phyloP scores from a whole-genome alignment of 2,113 vertebrate species.

The Candoia aspera region DNA sequence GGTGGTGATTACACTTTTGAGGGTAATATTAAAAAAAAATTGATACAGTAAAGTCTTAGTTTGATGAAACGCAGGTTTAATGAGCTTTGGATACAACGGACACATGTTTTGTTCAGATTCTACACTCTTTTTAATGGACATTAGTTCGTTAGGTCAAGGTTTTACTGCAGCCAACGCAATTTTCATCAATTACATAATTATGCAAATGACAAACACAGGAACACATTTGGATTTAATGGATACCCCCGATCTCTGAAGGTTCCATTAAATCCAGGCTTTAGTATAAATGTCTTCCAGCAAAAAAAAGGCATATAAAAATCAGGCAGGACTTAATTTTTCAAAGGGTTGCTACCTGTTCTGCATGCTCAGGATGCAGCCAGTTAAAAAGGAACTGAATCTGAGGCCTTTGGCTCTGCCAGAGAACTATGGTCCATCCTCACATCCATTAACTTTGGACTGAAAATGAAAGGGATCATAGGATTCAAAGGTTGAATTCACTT shows the following conservation, averaged over 20 bases:
- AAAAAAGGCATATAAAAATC: background rate
- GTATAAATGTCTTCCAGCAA: background rate
- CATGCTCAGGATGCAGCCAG: background rate
- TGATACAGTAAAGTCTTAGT: background rate
- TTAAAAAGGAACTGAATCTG: background rate
- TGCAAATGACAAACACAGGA: background rate
- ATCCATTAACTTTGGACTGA: background rate
- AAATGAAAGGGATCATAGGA: background rate
- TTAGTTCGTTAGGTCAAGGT: background rate
- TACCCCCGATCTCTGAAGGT: background rate
- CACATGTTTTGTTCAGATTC: background rate
- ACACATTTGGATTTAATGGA: background rate
- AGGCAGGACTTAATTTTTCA: background rate
- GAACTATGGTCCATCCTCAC: background rate
- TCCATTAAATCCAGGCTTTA: background rate
- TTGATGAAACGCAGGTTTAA: background rate
- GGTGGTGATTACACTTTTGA: background rate
- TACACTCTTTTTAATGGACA: background rate
- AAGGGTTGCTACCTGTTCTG: background rate
- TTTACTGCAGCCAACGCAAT: background rate
- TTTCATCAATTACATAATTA: background rate
- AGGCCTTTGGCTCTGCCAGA: background rate
- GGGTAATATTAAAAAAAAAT: background rate
- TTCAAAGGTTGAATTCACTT: background rate
- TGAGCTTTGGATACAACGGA: background rate